phyloP scores from a whole-genome alignment of 2,113 vertebrate species.

The Boleophthalmus pectinirostris region DNA sequence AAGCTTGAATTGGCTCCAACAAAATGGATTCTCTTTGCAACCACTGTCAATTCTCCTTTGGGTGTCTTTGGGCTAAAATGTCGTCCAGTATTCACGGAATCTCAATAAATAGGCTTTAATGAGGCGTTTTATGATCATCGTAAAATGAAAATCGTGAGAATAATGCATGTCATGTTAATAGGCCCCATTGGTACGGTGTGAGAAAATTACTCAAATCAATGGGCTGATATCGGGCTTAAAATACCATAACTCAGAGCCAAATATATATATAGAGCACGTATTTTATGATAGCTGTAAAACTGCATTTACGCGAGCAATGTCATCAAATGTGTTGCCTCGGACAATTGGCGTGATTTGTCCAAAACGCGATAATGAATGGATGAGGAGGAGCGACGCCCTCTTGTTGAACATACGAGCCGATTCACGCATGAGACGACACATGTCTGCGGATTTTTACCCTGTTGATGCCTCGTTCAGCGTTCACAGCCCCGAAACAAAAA shows the following conservation, averaged over 20 bases:
- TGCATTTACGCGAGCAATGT: background rate
- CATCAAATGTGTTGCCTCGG: background rate
- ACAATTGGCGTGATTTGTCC: background rate
- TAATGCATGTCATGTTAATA: no score
- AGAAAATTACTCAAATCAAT: background rate
- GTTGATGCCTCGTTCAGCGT: constrained; percentile 22
- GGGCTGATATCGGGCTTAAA: background rate
- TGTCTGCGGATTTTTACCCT: constrained; percentile 18
- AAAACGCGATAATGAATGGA: background rate
- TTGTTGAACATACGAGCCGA: constrained; percentile 28
- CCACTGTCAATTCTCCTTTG: constrained; percentile 22
- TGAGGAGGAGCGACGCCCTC: constrained; percentile 10
- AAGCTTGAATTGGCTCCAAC: background rate
- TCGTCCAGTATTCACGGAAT: constrained; percentile 17
- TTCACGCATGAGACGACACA: constrained; percentile 15
- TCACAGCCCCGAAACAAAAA: background rate
- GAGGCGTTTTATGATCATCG: no score
- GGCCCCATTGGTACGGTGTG: no score
- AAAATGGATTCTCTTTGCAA: constrained; percentile 52
- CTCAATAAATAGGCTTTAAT: background rate
- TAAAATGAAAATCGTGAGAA: no score
- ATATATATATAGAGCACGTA: background rate
- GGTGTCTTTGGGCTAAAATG: constrained; percentile 17
- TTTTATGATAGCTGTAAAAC: background rate
- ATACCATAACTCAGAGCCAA: background rate